Percentiles rank a stretch among this genome's conserved stretches.
Evolutionary conservation across 1,140 invertebrate species (phyloP).

Genomic region (Drosophila albomicans): DNA sequence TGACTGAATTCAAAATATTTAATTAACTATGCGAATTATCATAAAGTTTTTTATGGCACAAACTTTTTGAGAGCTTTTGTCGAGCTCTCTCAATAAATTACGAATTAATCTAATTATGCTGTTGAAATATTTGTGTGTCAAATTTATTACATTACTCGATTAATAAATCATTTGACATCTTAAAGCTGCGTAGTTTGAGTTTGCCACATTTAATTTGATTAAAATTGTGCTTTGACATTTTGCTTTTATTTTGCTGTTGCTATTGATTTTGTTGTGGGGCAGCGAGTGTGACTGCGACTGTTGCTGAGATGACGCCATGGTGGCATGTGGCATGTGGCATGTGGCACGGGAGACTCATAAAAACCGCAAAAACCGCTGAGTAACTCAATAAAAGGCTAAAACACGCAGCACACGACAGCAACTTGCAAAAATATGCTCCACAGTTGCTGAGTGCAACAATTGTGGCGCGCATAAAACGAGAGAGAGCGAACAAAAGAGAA

Average conservation of each 20-base stretch:
- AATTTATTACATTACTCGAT: neutral
- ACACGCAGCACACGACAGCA: slow-evolving; percentile 26
- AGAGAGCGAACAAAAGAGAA: neutral
- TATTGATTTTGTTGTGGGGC: slow-evolving; percentile 30
- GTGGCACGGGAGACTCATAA: slow-evolving; percentile 36
- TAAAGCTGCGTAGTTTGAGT: neutral
- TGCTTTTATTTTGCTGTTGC: slow-evolving; percentile 5
- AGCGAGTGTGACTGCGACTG: neutral
- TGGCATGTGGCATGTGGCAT: slow-evolving; percentile 33
- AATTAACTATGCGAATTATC: slow-evolving; percentile 6
- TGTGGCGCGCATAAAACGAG: slow-evolving; percentile 28
- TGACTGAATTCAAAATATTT: neutral
- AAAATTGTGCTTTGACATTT: slow-evolving; percentile 23
- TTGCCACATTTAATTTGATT: slow-evolving; percentile 27
- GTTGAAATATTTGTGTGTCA: neutral
- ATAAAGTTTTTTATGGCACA: neutral
- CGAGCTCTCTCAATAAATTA: neutral
- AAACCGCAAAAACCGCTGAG: slow-evolving; percentile 51
- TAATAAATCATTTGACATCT: slow-evolving; percentile 17
- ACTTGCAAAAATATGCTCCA: slow-evolving; percentile 30
- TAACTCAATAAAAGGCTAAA: slow-evolving; percentile 51
- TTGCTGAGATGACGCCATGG: slow-evolving; percentile 48
- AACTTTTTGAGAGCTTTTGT: neutral
- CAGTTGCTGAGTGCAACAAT: slow-evolving; percentile 69
- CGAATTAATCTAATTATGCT: neutral